These are phyloP conservation scores for Bothrops jararaca DNA, from an alignment of 2,113 vertebrate species.

Conservation along the genomic window DNA sequence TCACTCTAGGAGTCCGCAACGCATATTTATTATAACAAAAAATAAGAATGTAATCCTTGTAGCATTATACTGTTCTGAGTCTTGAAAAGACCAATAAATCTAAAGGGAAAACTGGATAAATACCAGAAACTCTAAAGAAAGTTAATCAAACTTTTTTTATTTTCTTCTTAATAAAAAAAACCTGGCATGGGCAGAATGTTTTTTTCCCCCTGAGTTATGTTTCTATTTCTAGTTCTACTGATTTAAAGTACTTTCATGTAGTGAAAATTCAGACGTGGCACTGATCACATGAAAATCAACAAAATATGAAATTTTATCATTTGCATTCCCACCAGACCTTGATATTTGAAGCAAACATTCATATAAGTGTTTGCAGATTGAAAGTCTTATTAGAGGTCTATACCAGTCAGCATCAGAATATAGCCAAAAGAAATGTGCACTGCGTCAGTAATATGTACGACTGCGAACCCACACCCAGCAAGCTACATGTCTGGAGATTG, in stretches of 20 bases:
- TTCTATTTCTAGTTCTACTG: not conserved
- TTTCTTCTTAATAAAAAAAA: constrained; percentile 2
- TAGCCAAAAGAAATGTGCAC: not conserved
- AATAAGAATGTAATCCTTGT: not conserved
- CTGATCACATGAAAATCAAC: not conserved
- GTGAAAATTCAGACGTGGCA: not conserved
- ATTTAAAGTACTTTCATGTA: not conserved
- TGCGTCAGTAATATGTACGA: not conserved
- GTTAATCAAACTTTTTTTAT: not conserved
- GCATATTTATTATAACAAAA: not conserved
- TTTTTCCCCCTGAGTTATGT: not conserved
- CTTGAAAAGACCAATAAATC: not conserved
- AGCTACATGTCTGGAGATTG: not conserved
- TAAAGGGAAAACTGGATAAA: not conserved
- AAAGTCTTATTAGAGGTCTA: not conserved
- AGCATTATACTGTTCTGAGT: not conserved
- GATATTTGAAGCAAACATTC: not conserved
- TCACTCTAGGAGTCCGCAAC: not conserved
- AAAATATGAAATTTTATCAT: not conserved
- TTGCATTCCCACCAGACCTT: not conserved
- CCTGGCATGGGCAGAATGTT: not conserved
- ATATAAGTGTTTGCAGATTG: not conserved
- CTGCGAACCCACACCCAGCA: constrained; percentile 2
- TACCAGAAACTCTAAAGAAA: not conserved
- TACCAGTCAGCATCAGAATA: not conserved